Evolutionary conservation across 2,888 invertebrate genomes (phyloP).

Genomic region (Oegoconia quadripuncta): DNA sequence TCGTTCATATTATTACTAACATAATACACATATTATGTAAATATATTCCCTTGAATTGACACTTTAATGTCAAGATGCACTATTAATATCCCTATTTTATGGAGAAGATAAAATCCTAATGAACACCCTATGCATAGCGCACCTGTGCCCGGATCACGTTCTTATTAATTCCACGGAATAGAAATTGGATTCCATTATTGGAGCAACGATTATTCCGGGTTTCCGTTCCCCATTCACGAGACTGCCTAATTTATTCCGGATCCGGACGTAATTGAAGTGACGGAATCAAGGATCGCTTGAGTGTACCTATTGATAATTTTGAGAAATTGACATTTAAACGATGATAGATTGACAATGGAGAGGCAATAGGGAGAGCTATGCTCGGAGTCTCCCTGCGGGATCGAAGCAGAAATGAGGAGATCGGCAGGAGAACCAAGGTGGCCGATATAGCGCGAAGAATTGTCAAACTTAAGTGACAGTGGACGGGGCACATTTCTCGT

Average conservation of each 20-base stretch:
- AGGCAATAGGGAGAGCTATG: too few relatives aligned
- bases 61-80: too few relatives aligned
- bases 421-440: too few relatives aligned
- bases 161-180: constrained; percentile 45
- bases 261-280: constrained; percentile 50
- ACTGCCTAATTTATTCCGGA: constrained; percentile 52
- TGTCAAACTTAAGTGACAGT: too few relatives aligned
- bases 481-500: too few relatives aligned
- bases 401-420: too few relatives aligned
- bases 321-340: not conserved
- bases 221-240: constrained; percentile 44
- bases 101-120: constrained; percentile 4
- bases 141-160: constrained; percentile 44
- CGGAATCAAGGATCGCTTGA: constrained; percentile 9
- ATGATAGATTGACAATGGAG: not conserved
- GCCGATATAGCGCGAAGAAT: too few relatives aligned
- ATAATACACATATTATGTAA: too few relatives aligned
- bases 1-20: too few relatives aligned
- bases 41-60: too few relatives aligned
- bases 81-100: not conserved
- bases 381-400: too few relatives aligned
- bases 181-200: constrained; percentile 63
- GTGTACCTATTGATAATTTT: not conserved
- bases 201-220: constrained; percentile 54
- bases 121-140: constrained; percentile 29